Evolutionary conservation across 2,888 invertebrate genomes (phyloP), one percentile per base, ranked within the genome.

Genomic region (Temnothorax ravouxi): DNA sequence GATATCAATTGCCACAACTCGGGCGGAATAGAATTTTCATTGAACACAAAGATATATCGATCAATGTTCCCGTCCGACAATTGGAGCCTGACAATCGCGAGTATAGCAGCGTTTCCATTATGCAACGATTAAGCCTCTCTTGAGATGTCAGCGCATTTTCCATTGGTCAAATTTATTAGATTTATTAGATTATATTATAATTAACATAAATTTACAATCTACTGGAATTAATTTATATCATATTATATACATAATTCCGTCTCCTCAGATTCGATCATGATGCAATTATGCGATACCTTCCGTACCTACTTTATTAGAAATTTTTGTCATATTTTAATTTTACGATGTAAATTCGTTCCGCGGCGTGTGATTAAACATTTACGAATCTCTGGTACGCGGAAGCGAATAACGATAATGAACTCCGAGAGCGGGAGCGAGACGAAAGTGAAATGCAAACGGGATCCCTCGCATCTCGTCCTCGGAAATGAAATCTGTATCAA

Each of bases 401-500:
- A 81, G 67, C 71, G 52, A 25, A 66, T 77, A 76, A 77, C 38
- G 82, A 67, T 50, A 79, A 83, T 50, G 67, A 80, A 44, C 59
- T 59, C 52, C 44, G 54, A 54, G 41, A 52, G 67, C 25, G 67
- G 29, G 41, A 77, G 54, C 29, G 54, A 47, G 47, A 47, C 13
- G 75, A 80, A 80, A 80, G 74, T 74, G 47, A 80, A 80, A 80
- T 21, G 79, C 38, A 80, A 79, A 59, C 59, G 69, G n/a, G 38
- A 61, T 59, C 47, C 38, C 47, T 18, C 18, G 34, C 18, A 13
- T 38, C 59, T 80, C 15, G 56, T 79, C 44, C 71, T 79, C 74
- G 50, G 67, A 83, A 83, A 82, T 76, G 52, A 77, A 77, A 82
- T 66, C 82, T 56, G 21, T 64, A 76, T 64, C 66, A 77, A 66